These are phyloP conservation scores for Scomber colias DNA, from an alignment of 2,113 vertebrate genomes.

Conservation along the genomic window DNA sequence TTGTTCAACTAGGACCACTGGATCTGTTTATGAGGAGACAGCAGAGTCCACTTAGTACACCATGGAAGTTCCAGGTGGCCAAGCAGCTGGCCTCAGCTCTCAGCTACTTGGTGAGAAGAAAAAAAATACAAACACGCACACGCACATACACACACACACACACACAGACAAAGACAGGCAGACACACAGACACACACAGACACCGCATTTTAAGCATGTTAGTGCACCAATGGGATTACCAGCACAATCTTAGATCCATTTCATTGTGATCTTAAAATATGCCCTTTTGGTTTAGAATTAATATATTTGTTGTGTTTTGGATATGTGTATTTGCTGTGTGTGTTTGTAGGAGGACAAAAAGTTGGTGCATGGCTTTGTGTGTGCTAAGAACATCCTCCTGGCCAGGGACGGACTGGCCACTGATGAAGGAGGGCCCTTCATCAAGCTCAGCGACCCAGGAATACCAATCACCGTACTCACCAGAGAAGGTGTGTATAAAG, in stretches of 20 bases:
- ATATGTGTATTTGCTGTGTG: slow-evolving; percentile 31
- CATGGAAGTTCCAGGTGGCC: slow-evolving; percentile 98
- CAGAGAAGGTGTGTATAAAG: slow-evolving; percentile 88
- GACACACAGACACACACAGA: too few relatives aligned
- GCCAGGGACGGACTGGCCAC: slow-evolving; percentile 90
- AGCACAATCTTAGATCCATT: background rate
- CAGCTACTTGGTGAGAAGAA: slow-evolving; percentile 93
- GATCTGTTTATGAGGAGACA: slow-evolving; percentile 95
- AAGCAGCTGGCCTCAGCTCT: slow-evolving; percentile 96
- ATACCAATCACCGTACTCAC: slow-evolving; percentile 94
- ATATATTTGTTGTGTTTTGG: slow-evolving; percentile 9
- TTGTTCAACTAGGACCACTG: slow-evolving; percentile 92
- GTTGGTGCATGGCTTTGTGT: slow-evolving; percentile 96
- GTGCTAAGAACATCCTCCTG: slow-evolving; percentile 96
- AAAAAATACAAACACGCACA: background rate
- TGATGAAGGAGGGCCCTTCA: slow-evolving; percentile 92
- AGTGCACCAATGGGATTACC: background rate
- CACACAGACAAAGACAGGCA: too few relatives aligned
- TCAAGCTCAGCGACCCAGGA: slow-evolving; percentile 97
- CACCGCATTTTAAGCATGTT: background rate
- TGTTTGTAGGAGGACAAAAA: slow-evolving; percentile 94
- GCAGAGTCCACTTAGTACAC: slow-evolving; percentile 87
- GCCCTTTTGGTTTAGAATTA: background rate
- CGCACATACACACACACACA: background rate
- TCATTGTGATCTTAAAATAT: background rate